Percentiles rank a stretch among this genome's conserved stretches.
phyloP scores from a whole-genome alignment of 2,797 vertebrate species.

The Oreortyx pictus region DNA sequence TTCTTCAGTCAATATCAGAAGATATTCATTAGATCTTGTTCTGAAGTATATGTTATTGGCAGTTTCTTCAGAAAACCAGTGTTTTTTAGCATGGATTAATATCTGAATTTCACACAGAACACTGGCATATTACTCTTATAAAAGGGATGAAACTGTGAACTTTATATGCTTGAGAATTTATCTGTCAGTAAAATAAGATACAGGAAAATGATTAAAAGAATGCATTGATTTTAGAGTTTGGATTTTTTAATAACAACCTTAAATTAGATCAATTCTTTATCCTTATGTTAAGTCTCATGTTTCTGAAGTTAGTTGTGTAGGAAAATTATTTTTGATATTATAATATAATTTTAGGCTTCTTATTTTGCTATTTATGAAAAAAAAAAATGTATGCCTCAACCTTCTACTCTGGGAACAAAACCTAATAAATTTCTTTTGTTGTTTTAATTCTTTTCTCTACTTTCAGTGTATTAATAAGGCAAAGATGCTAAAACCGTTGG shows the following conservation, averaged over 20 bases:
- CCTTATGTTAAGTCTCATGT: neutral
- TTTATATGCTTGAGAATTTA: neutral
- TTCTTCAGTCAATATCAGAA: neutral
- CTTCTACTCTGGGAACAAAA: neutral
- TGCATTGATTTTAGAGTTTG: neutral
- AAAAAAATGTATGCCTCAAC: neutral
- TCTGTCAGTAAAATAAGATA: neutral
- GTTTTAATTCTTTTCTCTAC: neutral
- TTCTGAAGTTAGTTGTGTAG: neutral
- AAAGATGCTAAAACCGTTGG: neutral
- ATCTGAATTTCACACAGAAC: neutral
- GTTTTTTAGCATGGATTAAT: neutral
- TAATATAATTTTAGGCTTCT: no score
- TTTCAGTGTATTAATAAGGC: neutral
- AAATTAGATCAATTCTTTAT: neutral
- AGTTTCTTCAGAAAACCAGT: slow-evolving; percentile 4
- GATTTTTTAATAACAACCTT: neutral
- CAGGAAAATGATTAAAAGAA: neutral
- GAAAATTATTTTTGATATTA: neutral
- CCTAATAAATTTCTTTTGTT: neutral
- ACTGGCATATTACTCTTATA: neutral
- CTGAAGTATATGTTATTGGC: neutral
- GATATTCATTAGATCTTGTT: neutral
- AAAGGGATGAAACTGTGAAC: neutral
- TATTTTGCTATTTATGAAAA: neutral